Conservation (phyloP, 2,888 invertebrate species). For the Oscheius sp. region DNA sequence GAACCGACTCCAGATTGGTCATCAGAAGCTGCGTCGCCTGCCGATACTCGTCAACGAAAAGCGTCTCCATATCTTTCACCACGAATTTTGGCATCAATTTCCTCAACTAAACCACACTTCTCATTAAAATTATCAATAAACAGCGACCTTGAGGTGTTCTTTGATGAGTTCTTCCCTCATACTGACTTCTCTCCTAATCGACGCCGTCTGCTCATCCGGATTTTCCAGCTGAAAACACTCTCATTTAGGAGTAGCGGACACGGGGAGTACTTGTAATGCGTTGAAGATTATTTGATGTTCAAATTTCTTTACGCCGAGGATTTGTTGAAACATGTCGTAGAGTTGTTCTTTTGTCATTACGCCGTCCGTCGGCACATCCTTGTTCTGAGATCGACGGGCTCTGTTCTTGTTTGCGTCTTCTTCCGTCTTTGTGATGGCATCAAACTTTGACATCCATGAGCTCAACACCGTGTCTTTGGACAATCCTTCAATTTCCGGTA, state of each 20-base stretch:
- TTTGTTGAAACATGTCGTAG: conserved; percentile 99
- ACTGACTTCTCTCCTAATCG: conserved; percentile 96
- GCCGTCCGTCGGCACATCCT: conserved; percentile 60
- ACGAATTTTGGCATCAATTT: conserved; percentile 99
- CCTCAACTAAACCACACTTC: conserved; percentile 81
- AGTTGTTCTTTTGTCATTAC: conserved; percentile 97
- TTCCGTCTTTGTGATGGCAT: conserved; percentile 86
- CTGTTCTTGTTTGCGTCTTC: conserved; percentile 74
- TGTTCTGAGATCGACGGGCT: conserved; percentile 37
- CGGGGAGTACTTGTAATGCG: conserved; percentile 84
- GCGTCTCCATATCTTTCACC: conserved; percentile 99
- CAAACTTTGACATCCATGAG: conserved; percentile 99
- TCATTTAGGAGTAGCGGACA: not conserved
- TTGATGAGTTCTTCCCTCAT: conserved; percentile 95
- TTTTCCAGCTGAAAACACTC: conserved; percentile 86
- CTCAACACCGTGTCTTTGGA: conserved; percentile 94
- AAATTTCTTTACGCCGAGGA: conserved; percentile 97
- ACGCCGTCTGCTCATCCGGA: conserved; percentile 98
- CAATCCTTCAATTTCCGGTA: conserved; percentile 98
- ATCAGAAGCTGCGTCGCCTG: conserved; percentile 96
- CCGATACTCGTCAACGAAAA: conserved; percentile 97
- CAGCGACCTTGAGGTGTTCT: conserved; percentile 91
- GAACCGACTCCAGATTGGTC: conserved; percentile 97
- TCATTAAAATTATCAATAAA: not conserved
- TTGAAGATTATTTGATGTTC: conserved; percentile 99